Conservation (phyloP, 2,888 invertebrate genomes). For the Boloria euphrosyne region DNA sequence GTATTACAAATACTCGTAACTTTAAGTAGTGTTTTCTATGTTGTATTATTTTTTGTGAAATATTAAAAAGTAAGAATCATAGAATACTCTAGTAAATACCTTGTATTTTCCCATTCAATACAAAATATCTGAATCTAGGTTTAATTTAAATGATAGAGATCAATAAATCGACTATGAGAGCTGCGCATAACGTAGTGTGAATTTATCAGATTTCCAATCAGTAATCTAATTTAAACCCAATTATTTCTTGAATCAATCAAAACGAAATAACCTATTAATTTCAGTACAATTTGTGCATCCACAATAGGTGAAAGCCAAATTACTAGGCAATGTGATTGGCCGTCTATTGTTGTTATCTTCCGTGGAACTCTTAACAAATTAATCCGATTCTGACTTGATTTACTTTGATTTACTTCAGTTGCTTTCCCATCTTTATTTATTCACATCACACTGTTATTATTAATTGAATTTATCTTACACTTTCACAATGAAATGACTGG, state of each 20-base stretch:
- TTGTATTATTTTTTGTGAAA: no score
- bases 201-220: neutral
- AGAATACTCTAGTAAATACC: no score
- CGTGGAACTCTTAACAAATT: constrained; percentile 67
- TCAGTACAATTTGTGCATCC: constrained; percentile 33
- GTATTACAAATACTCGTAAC: no score
- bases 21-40: no score
- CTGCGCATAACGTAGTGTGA: neutral
- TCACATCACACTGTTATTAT: neutral
- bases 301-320: constrained; percentile 66
- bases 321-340: constrained; percentile 56
- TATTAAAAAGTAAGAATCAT: no score
- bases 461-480: neutral
- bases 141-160: no score
- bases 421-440: constrained; percentile 12
- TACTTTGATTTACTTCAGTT: constrained; percentile 57
- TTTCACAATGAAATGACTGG: no score
- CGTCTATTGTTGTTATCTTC: constrained; percentile 62
- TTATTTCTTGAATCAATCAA: constrained; percentile 25
- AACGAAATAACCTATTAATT: constrained; percentile 22
- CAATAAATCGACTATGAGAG: no score
- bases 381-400: constrained; percentile 57
- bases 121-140: no score
- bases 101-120: no score
- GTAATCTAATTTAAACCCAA: constrained; percentile 33